Evolutionary conservation across 2,888 invertebrate species (phyloP).

Genomic region (Leucoma salicis): DNA sequence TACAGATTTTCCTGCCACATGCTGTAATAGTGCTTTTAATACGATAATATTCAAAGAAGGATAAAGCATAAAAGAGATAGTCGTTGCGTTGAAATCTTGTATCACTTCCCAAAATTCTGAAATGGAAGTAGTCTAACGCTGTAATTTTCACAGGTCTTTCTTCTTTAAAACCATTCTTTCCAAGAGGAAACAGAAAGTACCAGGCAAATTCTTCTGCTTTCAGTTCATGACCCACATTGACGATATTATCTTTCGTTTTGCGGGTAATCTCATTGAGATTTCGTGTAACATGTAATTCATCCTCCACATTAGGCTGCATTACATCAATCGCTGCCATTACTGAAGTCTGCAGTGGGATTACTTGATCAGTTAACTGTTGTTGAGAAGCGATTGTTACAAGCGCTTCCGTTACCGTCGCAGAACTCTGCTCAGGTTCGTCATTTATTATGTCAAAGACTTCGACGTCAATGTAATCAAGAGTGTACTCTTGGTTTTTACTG

Average conservation of each 20-base stretch:
- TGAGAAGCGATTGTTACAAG: too few species aligned
- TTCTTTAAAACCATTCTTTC: constrained; percentile 16
- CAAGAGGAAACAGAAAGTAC: constrained; percentile 31
- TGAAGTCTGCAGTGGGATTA: background rate
- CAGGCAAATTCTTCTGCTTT: constrained; percentile 33
- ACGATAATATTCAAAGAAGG: background rate
- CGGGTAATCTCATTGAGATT: constrained; percentile 8
- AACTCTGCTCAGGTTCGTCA: too few species aligned
- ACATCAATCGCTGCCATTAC: constrained; percentile 1
- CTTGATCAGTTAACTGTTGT: too few species aligned
- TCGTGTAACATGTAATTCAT: constrained; percentile 3
- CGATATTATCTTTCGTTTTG: constrained; percentile 29
- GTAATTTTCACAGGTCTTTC: background rate
- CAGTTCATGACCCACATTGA: constrained; percentile 20
- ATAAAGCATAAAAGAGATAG: background rate
- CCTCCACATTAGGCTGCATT: constrained; percentile 2
- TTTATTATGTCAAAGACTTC: too few species aligned
- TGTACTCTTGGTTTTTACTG: background rate
- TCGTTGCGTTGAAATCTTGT: background rate
- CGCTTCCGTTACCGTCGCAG: too few species aligned
- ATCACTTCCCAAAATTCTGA: background rate
- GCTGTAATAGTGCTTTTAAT: background rate
- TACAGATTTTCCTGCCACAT: background rate
- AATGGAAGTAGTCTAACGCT: constrained; percentile 4
- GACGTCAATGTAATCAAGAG: background rate